phyloP scores from a whole-genome alignment of 92 coral and sea anemone species.

The Porites divaricata region DNA sequence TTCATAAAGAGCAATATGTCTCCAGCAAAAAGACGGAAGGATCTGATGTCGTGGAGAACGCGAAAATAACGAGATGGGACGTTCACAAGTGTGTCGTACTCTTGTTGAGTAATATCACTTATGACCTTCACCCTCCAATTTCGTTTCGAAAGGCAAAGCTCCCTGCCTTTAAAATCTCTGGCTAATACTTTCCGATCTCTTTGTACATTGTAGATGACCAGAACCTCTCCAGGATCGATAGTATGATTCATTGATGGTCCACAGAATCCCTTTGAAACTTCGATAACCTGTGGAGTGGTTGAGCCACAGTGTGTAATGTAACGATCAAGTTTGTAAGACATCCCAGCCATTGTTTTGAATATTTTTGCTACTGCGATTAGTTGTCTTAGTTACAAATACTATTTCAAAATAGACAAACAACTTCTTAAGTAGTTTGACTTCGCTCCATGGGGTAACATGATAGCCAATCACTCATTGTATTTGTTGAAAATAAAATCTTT shows the following conservation, averaged over 20 bases:
- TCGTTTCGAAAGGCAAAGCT: constrained; percentile 50
- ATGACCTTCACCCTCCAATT: constrained; percentile 53
- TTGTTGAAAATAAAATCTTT: too few species aligned
- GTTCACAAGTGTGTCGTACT: constrained; percentile 29
- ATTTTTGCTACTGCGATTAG: neutral
- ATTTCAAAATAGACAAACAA: neutral
- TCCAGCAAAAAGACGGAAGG: constrained; percentile 48
- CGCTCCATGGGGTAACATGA: neutral
- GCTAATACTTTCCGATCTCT: constrained; percentile 51
- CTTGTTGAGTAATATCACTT: constrained; percentile 22
- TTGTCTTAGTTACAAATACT: neutral
- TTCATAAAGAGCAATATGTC: constrained; percentile 38
- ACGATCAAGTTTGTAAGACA: neutral
- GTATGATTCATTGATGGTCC: constrained; percentile 38
- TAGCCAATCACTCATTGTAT: neutral
- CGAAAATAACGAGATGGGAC: constrained; percentile 54
- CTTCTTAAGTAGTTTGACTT: constrained; percentile 8
- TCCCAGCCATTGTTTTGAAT: neutral
- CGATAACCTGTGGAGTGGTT: constrained; percentile 57
- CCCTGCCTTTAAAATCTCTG: constrained; percentile 35
- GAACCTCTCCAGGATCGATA: constrained; percentile 49
- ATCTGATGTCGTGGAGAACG: constrained; percentile 45
- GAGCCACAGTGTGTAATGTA: constrained; percentile 17
- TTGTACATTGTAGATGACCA: constrained; percentile 50
- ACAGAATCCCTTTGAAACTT: constrained; percentile 51